Evolutionary conservation across 2,797 vertebrate species (phyloP).

Genomic region (Notamacropus eugenii): DNA sequence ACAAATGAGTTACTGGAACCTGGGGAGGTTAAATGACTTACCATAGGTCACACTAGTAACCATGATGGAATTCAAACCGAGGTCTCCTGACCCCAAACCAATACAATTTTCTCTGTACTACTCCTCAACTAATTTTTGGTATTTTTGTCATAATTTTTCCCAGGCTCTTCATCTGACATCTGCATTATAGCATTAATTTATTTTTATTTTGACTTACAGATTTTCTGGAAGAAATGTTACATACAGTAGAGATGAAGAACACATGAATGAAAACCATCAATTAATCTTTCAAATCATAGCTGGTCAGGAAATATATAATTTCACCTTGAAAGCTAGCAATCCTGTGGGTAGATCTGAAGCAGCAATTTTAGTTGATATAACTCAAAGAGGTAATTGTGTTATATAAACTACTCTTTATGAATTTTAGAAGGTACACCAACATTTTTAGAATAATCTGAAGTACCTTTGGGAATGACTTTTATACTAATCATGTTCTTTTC

Average conservation of each 20-base stretch:
- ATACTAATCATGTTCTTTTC: conserved; percentile 37
- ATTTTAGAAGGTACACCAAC: background rate
- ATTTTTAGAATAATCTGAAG: background rate
- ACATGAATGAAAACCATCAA: conserved; percentile 62
- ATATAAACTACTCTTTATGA: background rate
- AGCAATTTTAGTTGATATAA: conserved; percentile 78
- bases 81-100: background rate
- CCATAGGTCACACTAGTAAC: background rate
- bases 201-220: conserved; percentile 74
- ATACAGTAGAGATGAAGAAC: conserved; percentile 58
- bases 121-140: background rate
- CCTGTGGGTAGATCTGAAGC: conserved; percentile 80
- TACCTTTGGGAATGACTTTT: background rate
- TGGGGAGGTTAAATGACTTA: background rate
- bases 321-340: conserved; percentile 82
- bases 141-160: background rate
- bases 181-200: background rate
- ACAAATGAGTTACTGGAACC: background rate
- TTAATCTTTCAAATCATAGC: conserved; percentile 79
- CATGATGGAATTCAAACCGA: background rate
- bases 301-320: conserved; percentile 81
- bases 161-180: background rate
- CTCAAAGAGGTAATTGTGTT: conserved; percentile 81
- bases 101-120: background rate
- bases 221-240: conserved; percentile 81